Evolutionary conservation across 2,888 invertebrate species (phyloP).

Genomic region (Geotrupes spiniger): DNA sequence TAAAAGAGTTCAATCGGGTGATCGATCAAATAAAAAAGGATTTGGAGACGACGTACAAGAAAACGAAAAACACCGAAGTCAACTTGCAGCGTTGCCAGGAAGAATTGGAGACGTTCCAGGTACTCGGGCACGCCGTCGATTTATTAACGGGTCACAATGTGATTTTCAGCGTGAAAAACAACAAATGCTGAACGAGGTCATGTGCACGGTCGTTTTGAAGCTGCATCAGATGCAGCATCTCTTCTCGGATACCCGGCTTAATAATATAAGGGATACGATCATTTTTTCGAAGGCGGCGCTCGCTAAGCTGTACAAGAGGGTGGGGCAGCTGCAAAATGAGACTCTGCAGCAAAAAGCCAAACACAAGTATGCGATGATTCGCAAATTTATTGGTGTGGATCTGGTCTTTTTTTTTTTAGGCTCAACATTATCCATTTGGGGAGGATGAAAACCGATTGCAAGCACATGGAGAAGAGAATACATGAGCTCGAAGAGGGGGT

Average conservation of each 20-base stretch:
- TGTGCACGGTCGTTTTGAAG: conserved; percentile 64
- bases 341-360: conserved; percentile 60
- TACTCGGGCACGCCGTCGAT: too few species aligned
- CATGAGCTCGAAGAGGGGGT: conserved; percentile 56
- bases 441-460: conserved; percentile 68
- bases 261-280: conserved; percentile 54
- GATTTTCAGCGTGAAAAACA: conserved; percentile 67
- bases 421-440: conserved; percentile 65
- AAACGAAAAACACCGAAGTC: conserved; percentile 12
- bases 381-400: too few species aligned
- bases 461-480: conserved; percentile 63
- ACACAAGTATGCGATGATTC: conserved; percentile 55
- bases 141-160: too few species aligned
- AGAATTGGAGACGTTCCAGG: conserved; percentile 64
- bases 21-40: conserved; percentile 59
- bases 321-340: conserved; percentile 64
- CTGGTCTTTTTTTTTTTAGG: conserved; percentile 45
- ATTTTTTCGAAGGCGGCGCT: conserved; percentile 64
- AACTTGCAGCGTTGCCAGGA: conserved; percentile 35
- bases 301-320: conserved; percentile 58
- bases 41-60: conserved; percentile 14
- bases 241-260: conserved; percentile 41
- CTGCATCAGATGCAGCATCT: conserved; percentile 67
- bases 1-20: conserved; percentile 57
- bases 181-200: conserved; percentile 72